These are phyloP conservation scores for Cerastis leucographa DNA, from an alignment of 2,888 invertebrate genomes.

Conservation along the genomic window DNA sequence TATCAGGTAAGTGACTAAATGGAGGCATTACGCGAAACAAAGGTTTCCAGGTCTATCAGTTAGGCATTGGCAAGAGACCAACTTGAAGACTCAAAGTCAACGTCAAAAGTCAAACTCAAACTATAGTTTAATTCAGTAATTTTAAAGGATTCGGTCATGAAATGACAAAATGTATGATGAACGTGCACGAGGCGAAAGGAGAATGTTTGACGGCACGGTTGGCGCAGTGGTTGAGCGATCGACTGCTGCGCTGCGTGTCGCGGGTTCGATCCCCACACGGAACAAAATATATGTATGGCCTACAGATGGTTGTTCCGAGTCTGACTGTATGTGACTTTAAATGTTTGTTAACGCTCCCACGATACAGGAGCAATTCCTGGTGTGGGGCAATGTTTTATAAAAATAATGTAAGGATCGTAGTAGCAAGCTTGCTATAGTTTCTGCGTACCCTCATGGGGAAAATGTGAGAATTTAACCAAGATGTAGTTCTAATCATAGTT, in stretches of 20 bases:
- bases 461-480: not conserved
- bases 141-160: not conserved
- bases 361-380: too few relatives aligned
- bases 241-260: too few relatives aligned
- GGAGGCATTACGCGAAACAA: not conserved
- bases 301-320: too few relatives aligned
- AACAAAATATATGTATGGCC: too few relatives aligned
- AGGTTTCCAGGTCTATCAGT: not conserved
- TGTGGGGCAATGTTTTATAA: too few relatives aligned
- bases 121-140: not conserved
- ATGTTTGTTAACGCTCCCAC: too few relatives aligned
- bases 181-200: not conserved
- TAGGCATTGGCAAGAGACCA: not conserved
- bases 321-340: too few relatives aligned
- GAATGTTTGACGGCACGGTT: too few relatives aligned
- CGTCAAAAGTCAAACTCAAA: not conserved
- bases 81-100: not conserved
- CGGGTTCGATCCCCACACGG: too few relatives aligned
- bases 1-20: too few relatives aligned
- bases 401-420: not conserved
- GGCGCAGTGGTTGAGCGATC: too few relatives aligned
- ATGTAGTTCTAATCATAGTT: not conserved
- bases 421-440: not conserved
- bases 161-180: not conserved
- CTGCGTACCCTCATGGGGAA: not conserved